Percentiles rank a stretch among this genome's conserved stretches.
phyloP scores from a whole-genome alignment of 2,888 invertebrate species.

The Axea sp. region DNA sequence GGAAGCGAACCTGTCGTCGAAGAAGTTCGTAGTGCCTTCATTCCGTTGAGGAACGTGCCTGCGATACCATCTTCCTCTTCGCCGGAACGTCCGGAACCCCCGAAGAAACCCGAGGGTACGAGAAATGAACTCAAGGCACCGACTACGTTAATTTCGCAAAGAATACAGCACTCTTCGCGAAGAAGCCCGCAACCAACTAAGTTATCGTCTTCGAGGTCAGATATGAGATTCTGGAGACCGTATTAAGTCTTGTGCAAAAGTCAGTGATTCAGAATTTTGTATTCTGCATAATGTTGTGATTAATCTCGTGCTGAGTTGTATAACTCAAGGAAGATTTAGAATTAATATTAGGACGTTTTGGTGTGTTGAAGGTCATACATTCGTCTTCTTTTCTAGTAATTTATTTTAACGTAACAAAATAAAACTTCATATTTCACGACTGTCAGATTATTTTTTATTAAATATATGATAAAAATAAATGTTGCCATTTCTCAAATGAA shows the following conservation, averaged over 20 bases:
- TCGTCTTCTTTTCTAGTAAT: too few species aligned
- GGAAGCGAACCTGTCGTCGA: conserved; percentile 74
- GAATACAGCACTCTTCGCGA: conserved; percentile 52
- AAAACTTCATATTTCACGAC: too few species aligned
- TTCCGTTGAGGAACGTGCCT: conserved; percentile 71
- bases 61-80: conserved; percentile 67
- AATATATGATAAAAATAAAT: too few species aligned
- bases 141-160: conserved; percentile 70
- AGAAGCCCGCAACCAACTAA: conserved; percentile 74
- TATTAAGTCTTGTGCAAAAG: conserved; percentile 67
- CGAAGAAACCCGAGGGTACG: conserved; percentile 67
- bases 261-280: too few species aligned
- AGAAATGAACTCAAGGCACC: conserved; percentile 75
- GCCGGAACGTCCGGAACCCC: conserved; percentile 62
- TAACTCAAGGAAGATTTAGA: too few species aligned
- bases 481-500: too few species aligned
- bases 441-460: too few species aligned
- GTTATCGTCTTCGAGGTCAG: conserved; percentile 68
- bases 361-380: too few species aligned
- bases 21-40: conserved; percentile 77
- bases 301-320: too few species aligned
- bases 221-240: conserved; percentile 77
- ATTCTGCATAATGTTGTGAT: too few species aligned
- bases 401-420: too few species aligned
- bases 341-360: too few species aligned